phyloP scores from a whole-genome alignment of 35 echinoderm and acorn worm genomes.

The Apostichopus japonicus region DNA sequence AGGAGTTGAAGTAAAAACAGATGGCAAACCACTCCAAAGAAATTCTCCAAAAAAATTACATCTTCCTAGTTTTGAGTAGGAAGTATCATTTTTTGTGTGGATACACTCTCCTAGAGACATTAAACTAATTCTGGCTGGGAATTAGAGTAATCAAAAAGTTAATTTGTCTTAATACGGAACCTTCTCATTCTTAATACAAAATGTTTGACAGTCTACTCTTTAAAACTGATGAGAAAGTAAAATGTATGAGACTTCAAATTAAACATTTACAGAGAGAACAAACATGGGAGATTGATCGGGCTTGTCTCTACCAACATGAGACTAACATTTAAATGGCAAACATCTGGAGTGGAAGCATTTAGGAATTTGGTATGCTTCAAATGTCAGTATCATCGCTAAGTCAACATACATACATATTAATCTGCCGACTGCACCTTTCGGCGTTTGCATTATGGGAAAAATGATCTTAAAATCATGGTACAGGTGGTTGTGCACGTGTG shows the following conservation, averaged over 20 bases:
- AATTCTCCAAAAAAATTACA: not conserved
- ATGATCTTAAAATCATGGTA: too few relatives aligned
- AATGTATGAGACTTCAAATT: not conserved
- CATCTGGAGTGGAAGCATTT: not conserved
- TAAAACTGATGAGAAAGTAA: not conserved
- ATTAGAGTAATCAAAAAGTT: too few relatives aligned
- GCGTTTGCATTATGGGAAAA: too few relatives aligned
- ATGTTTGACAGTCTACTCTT: not conserved
- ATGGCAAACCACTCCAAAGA: not conserved
- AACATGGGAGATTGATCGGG: not conserved
- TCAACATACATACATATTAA: not conserved
- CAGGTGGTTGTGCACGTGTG: too few relatives aligned
- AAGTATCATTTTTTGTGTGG: not conserved
- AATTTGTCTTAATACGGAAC: too few relatives aligned
- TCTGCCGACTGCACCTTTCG: not conserved
- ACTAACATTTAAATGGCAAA: not conserved
- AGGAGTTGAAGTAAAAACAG: not conserved
- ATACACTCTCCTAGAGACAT: too few relatives aligned
- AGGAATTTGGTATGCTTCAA: not conserved
- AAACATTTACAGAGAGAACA: not conserved
- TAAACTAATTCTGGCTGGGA: not conserved
- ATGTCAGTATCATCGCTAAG: not conserved
- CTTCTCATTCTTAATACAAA: not conserved
- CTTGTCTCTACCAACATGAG: not conserved
- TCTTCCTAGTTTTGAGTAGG: not conserved